Base-by-base conservation (phyloP, 2,797 vertebrate species). In the Dryobates pubescens region DNA sequence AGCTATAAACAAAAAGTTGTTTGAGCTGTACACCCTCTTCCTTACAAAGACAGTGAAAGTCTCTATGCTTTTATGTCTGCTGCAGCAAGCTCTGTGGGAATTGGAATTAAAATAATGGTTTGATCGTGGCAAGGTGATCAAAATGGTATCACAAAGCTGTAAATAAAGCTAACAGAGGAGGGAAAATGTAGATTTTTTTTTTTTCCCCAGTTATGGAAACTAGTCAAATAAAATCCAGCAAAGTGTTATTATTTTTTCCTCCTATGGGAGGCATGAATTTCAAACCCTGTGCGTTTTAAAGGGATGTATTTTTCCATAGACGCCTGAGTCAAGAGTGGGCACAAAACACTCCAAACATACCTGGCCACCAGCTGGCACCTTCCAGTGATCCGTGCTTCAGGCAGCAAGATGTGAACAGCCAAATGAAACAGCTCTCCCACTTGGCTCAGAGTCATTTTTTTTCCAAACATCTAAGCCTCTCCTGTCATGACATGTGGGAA, bases 401-500 rank as follows among this genome's bases (percentile, higher is more conserved):
- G 43, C n/a, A 80, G 61, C n/a, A 70, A 88, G 61, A 54, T 1
- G 0, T 32, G 61, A 88, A 71, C 27, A 71, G 71, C 24, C 36
- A 81, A 78, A 67, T 62, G 30, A 56, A 87, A 71, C 18, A 81
- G 51, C 18, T 62, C 67, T 78, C 36, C 20, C 13, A 16, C 67
- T 90, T 68, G 17, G 75, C 19, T 85, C 85, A 69, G 62, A 20
- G 6, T 6, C 34, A 59, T n/a, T 47, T 86, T n/a, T 47, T 82
- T 69, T 27, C 45, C 67, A 69, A 89, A n/a, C 29, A 62, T 56
- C 59, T 82, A 85, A 80, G 41, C 36, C 30, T 43, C 53, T 90
- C 82, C 79, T 79, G 22, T 80, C 57, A 86, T 89, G 70, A 78
- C 57, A 94, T 45, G 45, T 70, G 53, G 76, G 64, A 94, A 93